Conservation (phyloP, 2,113 vertebrate species). For the Cranoglanis bouderius region DNA sequence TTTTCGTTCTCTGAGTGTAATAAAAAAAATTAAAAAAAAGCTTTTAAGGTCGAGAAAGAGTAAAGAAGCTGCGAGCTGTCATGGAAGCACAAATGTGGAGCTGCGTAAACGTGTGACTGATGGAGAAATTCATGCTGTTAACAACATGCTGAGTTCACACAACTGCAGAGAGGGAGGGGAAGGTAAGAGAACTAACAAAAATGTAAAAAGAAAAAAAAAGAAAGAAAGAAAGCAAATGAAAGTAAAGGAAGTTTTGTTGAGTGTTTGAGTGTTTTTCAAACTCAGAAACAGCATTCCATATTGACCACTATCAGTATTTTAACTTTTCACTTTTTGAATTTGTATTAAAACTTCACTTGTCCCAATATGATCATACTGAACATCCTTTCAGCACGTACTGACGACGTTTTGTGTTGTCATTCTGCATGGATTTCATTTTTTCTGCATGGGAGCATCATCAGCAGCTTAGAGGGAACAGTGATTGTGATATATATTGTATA, state of each 20-base stretch:
- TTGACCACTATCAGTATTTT: neutral
- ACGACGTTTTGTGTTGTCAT: neutral
- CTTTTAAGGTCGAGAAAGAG: neutral
- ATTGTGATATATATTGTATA: too few species aligned
- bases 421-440: neutral
- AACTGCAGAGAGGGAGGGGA: neutral
- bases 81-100: neutral
- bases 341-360: too few species aligned
- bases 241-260: neutral
- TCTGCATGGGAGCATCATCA: neutral
- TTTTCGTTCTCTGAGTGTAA: neutral
- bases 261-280: too few species aligned
- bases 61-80: neutral
- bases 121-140: conserved; percentile 28
- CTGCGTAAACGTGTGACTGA: conserved; percentile 18
- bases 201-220: neutral
- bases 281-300: neutral
- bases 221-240: neutral
- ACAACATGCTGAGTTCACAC: neutral
- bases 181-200: neutral
- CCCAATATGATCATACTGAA: neutral
- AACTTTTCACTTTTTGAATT: too few species aligned
- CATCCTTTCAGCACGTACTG: neutral
- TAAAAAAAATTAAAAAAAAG: neutral
- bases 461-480: neutral